Evolutionary conservation across 1,140 invertebrate genomes (phyloP), one percentile per base, ranked within the genome.

Genomic region (Bombus affinis): DNA sequence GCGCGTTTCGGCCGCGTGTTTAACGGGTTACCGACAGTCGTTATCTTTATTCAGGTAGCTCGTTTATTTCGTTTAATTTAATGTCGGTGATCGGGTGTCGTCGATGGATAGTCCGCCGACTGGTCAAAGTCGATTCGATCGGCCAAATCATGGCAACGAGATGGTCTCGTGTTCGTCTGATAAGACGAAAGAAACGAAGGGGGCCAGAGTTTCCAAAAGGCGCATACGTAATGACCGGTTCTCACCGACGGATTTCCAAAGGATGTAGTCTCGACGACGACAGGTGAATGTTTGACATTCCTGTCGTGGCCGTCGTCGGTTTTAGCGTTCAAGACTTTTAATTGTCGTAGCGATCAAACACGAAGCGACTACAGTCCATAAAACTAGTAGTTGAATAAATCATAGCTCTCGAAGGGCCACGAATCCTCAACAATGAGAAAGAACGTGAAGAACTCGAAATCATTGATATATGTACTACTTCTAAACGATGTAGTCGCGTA

Each of bases 211-310:
- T 65, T 37, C 57, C 32, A 22, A 83, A 84, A 83, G 32, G 8
- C 35, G 81, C 72, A 78, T 83, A 83, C 85, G 65, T 77, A 83
- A 83, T 83, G 85, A 35, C n/a, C 42, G 39, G 65, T 70, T 44
- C 65, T 74, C 74, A 57, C 28, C 44, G 68, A 84, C 44, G 66
- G 47, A 78, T 75, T 68, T 57, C 39, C 82, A 71, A 77, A 78
- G 74, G 82, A 85, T 70, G 76, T 59, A 73, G 47, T 42, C n/a
- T 59, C 70, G 57, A n/a, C 32, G n/a, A 28, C 71, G 85, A 71
- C 85, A 80, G 76, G 82, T 59, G 76, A 80, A 87, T 85, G 82
- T 79, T 87, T 87, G 35, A 85, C 82, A 87, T 87, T 87, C 86
- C 86, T 80, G n/a, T 47, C 75, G 57, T 59, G 74, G 37, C 32